Conservation (phyloP, 2,113 vertebrate genomes). For the Bos indicus region DNA sequence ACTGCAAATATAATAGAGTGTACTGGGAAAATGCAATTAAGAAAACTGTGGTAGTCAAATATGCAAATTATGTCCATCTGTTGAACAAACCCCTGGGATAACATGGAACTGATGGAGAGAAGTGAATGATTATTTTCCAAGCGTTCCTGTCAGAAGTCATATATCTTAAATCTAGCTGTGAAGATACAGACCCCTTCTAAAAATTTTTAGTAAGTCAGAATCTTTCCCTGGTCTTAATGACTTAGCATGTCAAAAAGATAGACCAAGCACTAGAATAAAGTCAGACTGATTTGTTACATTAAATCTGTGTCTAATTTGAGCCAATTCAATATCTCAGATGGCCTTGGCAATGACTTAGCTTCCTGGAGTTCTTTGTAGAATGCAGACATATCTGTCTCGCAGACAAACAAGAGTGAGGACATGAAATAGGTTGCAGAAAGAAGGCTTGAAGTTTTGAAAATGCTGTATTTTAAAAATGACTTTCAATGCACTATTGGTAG, state of each 20-base stretch:
- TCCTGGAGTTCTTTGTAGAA: background rate
- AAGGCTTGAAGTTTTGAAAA: background rate
- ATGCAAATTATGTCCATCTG: slow-evolving; percentile 62
- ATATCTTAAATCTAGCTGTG: slow-evolving; percentile 5
- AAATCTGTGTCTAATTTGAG: background rate
- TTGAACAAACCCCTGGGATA: slow-evolving; percentile 58
- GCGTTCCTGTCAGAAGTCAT: slow-evolving; percentile 25
- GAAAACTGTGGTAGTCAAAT: slow-evolving; percentile 43
- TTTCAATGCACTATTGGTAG: background rate
- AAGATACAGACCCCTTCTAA: background rate
- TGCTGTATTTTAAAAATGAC: background rate
- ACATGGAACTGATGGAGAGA: background rate
- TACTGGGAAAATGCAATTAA: slow-evolving; percentile 55
- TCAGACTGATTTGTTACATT: slow-evolving; percentile 16
- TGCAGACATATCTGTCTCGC: background rate
- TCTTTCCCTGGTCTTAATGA: background rate
- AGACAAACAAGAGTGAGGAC: background rate
- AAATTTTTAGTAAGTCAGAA: background rate
- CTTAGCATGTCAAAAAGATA: background rate
- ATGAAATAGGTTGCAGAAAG: background rate
- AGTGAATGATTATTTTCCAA: slow-evolving; percentile 38
- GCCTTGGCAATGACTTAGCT: background rate
- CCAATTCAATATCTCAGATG: background rate
- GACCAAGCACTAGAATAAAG: background rate
- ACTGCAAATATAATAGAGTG: slow-evolving; percentile 30